Percentiles rank a stretch among this genome's conserved stretches.
Evolutionary conservation across 2,797 vertebrate genomes (phyloP).

Genomic region (Clarias fuscus): DNA sequence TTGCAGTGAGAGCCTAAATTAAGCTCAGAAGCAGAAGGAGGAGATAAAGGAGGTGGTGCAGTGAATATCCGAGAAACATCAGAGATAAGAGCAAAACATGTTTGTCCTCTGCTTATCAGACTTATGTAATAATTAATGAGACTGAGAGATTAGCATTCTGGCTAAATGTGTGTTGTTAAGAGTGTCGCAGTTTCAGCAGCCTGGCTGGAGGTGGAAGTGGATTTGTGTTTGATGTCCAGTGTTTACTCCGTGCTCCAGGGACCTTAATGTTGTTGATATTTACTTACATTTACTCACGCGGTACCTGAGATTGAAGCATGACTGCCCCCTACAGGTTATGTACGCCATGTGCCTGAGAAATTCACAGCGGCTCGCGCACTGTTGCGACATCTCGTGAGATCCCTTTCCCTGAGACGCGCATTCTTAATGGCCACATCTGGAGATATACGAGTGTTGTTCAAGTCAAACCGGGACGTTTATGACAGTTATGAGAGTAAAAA

Average conservation of each 20-base stretch:
- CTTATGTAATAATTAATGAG: conserved; percentile 1
- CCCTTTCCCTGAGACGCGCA: too few relatives aligned
- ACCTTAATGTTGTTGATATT: neutral
- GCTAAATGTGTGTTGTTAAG: neutral
- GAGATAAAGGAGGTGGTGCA: neutral
- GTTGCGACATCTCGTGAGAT: too few relatives aligned
- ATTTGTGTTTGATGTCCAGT: neutral
- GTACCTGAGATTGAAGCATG: too few relatives aligned
- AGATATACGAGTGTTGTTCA: too few relatives aligned
- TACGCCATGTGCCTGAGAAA: too few relatives aligned
- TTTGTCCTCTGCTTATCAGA: conserved; percentile 12
- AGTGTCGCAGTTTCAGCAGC: neutral
- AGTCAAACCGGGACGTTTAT: too few relatives aligned
- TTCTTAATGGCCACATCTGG: too few relatives aligned
- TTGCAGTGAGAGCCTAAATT: neutral
- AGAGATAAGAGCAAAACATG: conserved; percentile 5
- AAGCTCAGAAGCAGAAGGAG: neutral
- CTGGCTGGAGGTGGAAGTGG: too few relatives aligned
- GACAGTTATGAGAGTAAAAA: too few relatives aligned
- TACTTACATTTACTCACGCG: too few relatives aligned
- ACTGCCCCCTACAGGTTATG: too few relatives aligned
- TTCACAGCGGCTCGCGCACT: too few relatives aligned
- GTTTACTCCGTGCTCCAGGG: neutral
- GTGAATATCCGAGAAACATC: neutral
- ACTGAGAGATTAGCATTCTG: neutral